Base-by-base conservation (phyloP, 2,888 invertebrate genomes). In the Stomorhina lunata region DNA sequence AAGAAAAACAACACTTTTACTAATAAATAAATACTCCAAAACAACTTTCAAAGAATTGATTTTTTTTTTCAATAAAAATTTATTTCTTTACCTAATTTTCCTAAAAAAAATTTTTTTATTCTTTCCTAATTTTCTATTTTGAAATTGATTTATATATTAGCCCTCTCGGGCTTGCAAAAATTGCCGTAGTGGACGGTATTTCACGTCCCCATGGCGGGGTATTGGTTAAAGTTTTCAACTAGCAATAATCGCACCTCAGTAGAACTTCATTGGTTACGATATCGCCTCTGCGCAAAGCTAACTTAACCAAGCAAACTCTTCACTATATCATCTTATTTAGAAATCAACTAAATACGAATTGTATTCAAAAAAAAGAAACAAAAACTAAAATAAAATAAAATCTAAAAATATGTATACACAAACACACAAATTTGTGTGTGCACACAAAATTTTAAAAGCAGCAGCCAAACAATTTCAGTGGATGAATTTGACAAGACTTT, bases 151-250 rank as follows among this genome's bases (percentile, higher is more conserved):
- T 25, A 76, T 63, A 59, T 84, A 85, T 84, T 81, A 86, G 92
- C 92, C 93, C 92, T 91, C 91, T 88, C 92, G 91, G 93, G 94
- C 94, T 93, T 93, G 91, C 95, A 96, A 95, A 96, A 95, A 95
- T 95, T 95, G 95, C 95, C 95, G 93, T 94, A 93, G 95, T 93
- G 95, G 94, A 94, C 95, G 94, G 93, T 95, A 94, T 96, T 96
- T 94, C 95, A 95, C 95, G 94, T 94, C 95, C 94, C 93, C 95
- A 93, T 92, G 95, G 95, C 95, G 95, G 95, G 95, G 95, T 95
- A 96, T 96, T 96, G 96, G 96, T 95, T 95, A 95, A 95, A 96
- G 95, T 96, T 95, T 95, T 95, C 95, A 96, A 96, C 95, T 95
- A 95, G 95, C 95, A 96, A 96, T 95, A 95, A 95, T 95, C 95